A percentile compares a stretch with the other conserved stretches of the same genome.
Evolutionary conservation across 2,888 invertebrate genomes (phyloP).

Genomic region (Drosophila ustulata): DNA sequence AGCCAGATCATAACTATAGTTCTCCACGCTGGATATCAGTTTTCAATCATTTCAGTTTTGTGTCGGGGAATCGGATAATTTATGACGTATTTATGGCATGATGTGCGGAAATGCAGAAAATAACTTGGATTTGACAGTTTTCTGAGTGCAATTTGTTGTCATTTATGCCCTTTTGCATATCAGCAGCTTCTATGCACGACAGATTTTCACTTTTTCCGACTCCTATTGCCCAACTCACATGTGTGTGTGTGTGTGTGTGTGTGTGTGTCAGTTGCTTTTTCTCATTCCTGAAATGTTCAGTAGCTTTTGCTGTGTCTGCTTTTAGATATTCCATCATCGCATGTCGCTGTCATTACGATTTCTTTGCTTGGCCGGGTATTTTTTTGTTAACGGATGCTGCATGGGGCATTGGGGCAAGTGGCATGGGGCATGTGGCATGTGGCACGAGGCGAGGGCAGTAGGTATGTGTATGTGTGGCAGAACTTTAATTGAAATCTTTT

Average conservation of each 20-base stretch:
- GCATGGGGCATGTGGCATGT: slow-evolving; percentile 4
- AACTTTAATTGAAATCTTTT: slow-evolving; percentile 76
- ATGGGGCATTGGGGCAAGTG: slow-evolving; percentile 1
- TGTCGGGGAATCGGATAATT: not conserved
- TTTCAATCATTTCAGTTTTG: not conserved
- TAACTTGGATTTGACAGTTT: not conserved
- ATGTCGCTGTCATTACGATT: slow-evolving; percentile 40
- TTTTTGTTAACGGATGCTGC: slow-evolving; percentile 11
- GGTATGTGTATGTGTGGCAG: slow-evolving; percentile 25
- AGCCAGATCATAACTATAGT: too few relatives aligned
- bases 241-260: not conserved
- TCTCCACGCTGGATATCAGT: not conserved
- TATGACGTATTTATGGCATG: not conserved
- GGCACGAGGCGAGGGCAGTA: not conserved
- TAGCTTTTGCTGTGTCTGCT: slow-evolving; percentile 17
- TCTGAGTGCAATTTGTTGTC: slow-evolving; percentile 9
- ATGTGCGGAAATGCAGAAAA: not conserved
- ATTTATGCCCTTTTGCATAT: slow-evolving; percentile 4
- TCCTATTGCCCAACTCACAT: not conserved
- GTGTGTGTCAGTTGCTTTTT: not conserved
- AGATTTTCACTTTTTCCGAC: not conserved
- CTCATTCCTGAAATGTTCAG: slow-evolving; percentile 6
- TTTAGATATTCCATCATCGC: slow-evolving; percentile 32
- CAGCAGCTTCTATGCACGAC: not conserved
- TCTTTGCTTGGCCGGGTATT: slow-evolving; percentile 9